A percentile compares a stretch with the other conserved stretches of the same genome.
Conservation (phyloP, 2,113 vertebrate species). For the Lepus americanus region DNA sequence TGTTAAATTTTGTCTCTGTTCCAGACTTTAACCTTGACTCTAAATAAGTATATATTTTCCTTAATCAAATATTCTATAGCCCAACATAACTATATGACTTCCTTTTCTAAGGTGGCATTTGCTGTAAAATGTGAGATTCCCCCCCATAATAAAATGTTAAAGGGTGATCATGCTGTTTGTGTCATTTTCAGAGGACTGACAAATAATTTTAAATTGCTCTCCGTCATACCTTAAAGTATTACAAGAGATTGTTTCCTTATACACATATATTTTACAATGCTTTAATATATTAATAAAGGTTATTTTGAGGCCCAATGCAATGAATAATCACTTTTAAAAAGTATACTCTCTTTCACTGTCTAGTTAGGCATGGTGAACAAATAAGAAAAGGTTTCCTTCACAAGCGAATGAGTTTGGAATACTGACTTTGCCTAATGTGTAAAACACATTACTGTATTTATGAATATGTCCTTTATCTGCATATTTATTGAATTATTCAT, state of each 20-base stretch:
- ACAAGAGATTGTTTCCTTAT: background rate
- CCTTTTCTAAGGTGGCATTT: conserved; percentile 3
- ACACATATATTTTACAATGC: conserved; percentile 24
- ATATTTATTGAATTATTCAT: conserved; percentile 74
- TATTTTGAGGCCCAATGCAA: conserved; percentile 32
- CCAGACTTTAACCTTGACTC: background rate
- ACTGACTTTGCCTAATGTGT: conserved; percentile 60
- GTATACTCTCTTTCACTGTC: conserved; percentile 31
- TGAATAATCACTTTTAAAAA: conserved; percentile 51
- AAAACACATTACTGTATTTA: conserved; percentile 60
- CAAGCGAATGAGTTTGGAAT: conserved; percentile 62
- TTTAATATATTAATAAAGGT: conserved; percentile 43
- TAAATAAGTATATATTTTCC: background rate
- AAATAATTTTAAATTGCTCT: conserved; percentile 65
- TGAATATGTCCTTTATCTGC: conserved; percentile 58
- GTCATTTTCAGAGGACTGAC: background rate
- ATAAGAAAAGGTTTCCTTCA: conserved; percentile 48
- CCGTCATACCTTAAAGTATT: background rate
- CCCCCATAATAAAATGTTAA: background rate
- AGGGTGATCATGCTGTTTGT: background rate
- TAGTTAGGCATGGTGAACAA: conserved; percentile 43
- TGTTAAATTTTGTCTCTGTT: background rate
- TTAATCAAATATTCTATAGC: background rate
- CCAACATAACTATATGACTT: background rate
- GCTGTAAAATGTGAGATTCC: background rate